Percentiles rank a stretch among this genome's conserved stretches.
phyloP scores from a whole-genome alignment of 2,113 vertebrate genomes.

The Nothobranchius furzeri region DNA sequence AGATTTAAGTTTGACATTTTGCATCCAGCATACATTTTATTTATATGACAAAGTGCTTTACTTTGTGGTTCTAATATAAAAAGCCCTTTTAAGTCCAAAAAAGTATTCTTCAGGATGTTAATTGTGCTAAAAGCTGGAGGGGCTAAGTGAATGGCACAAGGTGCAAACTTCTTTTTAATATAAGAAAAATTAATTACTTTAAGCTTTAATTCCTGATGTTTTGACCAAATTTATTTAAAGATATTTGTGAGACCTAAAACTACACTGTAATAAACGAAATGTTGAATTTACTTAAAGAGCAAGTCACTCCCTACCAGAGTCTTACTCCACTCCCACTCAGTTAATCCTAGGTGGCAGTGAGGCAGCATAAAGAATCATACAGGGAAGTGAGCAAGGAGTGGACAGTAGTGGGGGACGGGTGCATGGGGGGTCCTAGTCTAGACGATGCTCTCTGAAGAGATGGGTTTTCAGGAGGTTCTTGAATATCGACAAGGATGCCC shows the following conservation, averaged over 20 bases:
- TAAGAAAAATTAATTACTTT: neutral
- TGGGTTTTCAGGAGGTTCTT: too few species aligned
- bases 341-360: too few species aligned
- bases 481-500: too few species aligned
- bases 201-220: constrained; percentile 17
- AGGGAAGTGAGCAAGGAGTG: too few species aligned
- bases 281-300: too few species aligned
- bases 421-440: too few species aligned
- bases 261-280: too few species aligned
- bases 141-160: neutral
- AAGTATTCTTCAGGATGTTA: constrained; percentile 6
- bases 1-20: constrained; percentile 62
- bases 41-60: constrained; percentile 71
- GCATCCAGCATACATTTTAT: constrained; percentile 66
- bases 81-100: constrained; percentile 17
- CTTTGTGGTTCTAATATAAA: constrained; percentile 46
- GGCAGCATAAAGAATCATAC: too few species aligned
- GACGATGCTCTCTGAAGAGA: too few species aligned
- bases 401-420: too few species aligned
- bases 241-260: neutral
- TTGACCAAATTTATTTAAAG: constrained; percentile 11
- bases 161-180: neutral
- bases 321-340: too few species aligned
- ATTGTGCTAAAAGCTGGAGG: neutral
- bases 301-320: too few species aligned